Base-by-base conservation (phyloP, 1,140 invertebrate species). In the Periplaneta americana region DNA sequence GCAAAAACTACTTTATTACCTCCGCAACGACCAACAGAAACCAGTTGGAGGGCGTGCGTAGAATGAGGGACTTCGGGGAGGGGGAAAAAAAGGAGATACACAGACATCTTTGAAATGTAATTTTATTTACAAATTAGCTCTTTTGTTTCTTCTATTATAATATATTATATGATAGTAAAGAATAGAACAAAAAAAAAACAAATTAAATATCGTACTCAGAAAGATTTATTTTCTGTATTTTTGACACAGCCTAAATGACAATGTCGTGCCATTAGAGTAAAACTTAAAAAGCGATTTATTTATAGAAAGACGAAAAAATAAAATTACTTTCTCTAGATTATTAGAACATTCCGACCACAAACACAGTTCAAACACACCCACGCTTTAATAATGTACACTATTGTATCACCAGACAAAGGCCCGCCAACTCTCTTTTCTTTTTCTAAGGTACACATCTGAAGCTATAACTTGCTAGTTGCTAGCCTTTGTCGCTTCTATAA, bases 101-200 rank as follows among this genome's bases (percentile, higher is more conserved):
- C 22, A 36, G n/a, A 36, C 13, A 37, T 78, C 35, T 78, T 78
- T 78, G 34, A 78, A 78, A 78, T 78, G 31, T 39, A 66, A 66
- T 36, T 78, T 78, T 78, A 78, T 78, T 78, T 78, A 78, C 77
- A 78, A 78, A 78, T 78, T 78, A 78, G 34, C 35, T 78, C 35
- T 78, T n/a, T 78, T 78, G 76, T 78, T 48, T 78, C 77, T 32
- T 37, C 77, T 78, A 78, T 78, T 15, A 36, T 78, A 78, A 36
- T 78, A 48, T 34, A 78, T 36, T 78, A 78, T 78, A 34, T 34
- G 32, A 34, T 78, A 78, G 34, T 78, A 78, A 78, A 66, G 48
- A 66, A 28, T 66, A 66, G 28, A 66, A 66, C 48, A 66, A 66
- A 66, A 66, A 66, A 17, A 4, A 48, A 48, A 48, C 39, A 39